phyloP scores from a whole-genome alignment of 2,113 vertebrate genomes.

The Donacobius atricapilla region DNA sequence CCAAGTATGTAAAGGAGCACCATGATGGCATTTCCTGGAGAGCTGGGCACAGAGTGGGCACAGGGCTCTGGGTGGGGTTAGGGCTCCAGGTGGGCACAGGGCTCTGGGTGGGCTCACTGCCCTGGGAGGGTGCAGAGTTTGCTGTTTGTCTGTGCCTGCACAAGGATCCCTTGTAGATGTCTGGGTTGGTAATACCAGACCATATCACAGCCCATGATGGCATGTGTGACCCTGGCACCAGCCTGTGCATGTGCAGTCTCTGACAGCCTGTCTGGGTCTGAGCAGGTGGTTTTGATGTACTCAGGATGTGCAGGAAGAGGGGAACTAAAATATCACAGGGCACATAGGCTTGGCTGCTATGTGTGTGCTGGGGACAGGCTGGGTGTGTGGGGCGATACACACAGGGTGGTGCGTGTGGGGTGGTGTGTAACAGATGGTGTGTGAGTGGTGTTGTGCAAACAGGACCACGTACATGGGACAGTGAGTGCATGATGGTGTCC shows the following conservation, averaged over 20 bases:
- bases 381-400: rapidly evolving
- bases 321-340: background rate
- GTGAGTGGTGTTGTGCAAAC: background rate
- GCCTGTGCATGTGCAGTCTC: rapidly evolving
- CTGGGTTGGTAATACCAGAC: background rate
- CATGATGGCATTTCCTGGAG: rapidly evolving
- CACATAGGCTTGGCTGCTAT: rapidly evolving
- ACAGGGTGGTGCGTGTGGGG: background rate
- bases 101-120: background rate
- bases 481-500: background rate
- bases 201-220: rapidly evolving
- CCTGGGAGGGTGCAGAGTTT: background rate
- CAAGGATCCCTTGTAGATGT: rapidly evolving
- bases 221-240: background rate
- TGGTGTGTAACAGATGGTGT: background rate
- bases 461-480: background rate
- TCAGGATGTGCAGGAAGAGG: background rate
- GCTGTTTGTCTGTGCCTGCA: background rate
- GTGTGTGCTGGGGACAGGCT: background rate
- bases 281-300: background rate
- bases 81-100: too few species aligned
- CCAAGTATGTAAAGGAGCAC: background rate
- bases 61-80: background rate
- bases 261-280: background rate
- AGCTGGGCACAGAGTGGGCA: background rate